A percentile compares a stretch with the other conserved stretches of the same genome.
Evolutionary conservation across 1,140 invertebrate genomes (phyloP).

Genomic region (Ceratitis capitata): DNA sequence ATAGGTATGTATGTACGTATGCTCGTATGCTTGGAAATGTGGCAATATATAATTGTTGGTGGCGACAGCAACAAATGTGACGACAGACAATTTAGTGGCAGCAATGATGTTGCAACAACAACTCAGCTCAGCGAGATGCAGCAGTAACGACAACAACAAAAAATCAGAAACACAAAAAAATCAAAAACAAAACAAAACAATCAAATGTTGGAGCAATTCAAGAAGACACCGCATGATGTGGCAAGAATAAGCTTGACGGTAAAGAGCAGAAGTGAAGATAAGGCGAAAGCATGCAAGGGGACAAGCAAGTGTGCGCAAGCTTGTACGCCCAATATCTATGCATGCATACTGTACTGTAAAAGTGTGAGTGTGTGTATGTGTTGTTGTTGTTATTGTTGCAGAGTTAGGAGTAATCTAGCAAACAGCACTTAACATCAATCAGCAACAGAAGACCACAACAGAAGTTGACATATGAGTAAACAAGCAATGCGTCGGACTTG

Average conservation of each 20-base stretch:
- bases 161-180: slow-evolving; percentile 32
- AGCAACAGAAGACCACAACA: slow-evolving; percentile 48
- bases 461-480: slow-evolving; percentile 61
- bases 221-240: background rate
- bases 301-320: background rate
- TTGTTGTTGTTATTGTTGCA: background rate
- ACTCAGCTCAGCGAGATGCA: background rate
- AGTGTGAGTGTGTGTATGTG: background rate
- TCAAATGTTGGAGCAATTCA: slow-evolving; percentile 48
- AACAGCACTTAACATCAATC: slow-evolving; percentile 62
- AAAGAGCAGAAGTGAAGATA: background rate
- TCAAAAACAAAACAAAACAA: slow-evolving; percentile 18
- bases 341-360: background rate
- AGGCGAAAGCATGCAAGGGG: background rate
- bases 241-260: background rate
- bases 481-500: background rate
- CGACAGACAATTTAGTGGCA: slow-evolving; percentile 36
- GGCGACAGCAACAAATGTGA: slow-evolving; percentile 35
- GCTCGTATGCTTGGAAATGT: background rate
- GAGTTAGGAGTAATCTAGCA: background rate
- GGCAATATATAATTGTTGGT: background rate
- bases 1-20: too few species aligned
- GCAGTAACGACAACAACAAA: slow-evolving; percentile 39
- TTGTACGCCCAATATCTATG: background rate
- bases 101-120: slow-evolving; percentile 32